Evolutionary conservation across 2,113 vertebrate genomes (phyloP).

Genomic region (Probosciger aterrimus): DNA sequence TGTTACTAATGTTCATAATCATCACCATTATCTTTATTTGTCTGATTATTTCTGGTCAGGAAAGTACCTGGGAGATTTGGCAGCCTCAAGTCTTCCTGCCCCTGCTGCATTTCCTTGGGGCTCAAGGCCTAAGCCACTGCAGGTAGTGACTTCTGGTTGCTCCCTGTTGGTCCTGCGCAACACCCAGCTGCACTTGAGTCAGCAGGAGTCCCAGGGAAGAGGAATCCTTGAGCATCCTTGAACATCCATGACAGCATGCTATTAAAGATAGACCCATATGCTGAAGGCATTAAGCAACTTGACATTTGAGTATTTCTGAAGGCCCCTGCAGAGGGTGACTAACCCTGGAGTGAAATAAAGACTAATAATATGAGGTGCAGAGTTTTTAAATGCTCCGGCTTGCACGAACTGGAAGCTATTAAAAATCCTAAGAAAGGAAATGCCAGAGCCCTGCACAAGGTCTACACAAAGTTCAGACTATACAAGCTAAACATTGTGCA

Average conservation of each 20-base stretch:
- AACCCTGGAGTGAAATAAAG: neutral
- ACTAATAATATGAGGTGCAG: neutral
- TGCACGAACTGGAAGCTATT: neutral
- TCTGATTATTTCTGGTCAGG: neutral
- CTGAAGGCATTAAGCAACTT: neutral
- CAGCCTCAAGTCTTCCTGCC: neutral
- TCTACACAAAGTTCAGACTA: neutral
- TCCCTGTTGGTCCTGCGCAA: neutral
- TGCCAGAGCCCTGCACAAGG: neutral
- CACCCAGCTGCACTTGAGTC: neutral
- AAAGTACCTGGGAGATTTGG: neutral
- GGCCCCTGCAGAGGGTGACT: neutral
- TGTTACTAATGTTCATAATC: neutral
- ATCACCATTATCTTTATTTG: neutral
- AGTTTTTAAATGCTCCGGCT: neutral
- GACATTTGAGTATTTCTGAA: neutral
- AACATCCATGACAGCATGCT: rapidly evolving
- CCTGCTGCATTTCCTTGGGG: neutral
- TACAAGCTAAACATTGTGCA: neutral
- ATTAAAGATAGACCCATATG: neutral
- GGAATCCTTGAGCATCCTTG: neutral
- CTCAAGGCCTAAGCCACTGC: rapidly evolving
- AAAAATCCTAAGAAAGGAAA: slow-evolving; percentile 10
- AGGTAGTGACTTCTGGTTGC: neutral
- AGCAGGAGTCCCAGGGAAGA: neutral